phyloP scores from a whole-genome alignment of 1,140 invertebrate species.

The Penaeus vannamei region DNA sequence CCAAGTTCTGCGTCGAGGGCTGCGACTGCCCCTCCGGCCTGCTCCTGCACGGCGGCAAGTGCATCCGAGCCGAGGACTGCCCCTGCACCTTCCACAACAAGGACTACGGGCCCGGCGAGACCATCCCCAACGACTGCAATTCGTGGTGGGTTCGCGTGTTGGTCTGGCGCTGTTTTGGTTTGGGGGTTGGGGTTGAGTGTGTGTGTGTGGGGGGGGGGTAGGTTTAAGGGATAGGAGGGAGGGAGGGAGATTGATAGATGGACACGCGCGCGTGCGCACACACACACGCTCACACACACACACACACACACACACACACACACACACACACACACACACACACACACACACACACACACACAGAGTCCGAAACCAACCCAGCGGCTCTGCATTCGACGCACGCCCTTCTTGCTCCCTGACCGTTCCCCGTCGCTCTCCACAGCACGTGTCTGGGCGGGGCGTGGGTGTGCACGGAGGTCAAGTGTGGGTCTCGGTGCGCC shows the following conservation, averaged over 20 bases:
- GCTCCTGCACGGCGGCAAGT: constrained; percentile 82
- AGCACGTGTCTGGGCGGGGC: constrained; percentile 80
- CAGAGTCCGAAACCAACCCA: neutral
- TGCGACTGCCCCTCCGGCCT: constrained; percentile 87
- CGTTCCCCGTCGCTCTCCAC: neutral
- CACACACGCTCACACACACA: no score
- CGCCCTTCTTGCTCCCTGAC: no score
- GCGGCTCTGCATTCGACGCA: no score
- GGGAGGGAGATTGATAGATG: no score
- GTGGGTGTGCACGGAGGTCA: constrained; percentile 84
- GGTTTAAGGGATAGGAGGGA: no score
- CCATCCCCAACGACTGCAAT: constrained; percentile 86
- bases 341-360: no score
- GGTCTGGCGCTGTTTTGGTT: neutral
- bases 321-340: no score
- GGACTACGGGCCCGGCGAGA: constrained; percentile 81
- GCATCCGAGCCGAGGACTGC: constrained; percentile 83
- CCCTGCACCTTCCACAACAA: constrained; percentile 84
- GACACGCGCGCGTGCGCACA: no score
- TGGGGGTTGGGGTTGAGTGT: no score
- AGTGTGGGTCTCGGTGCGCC: constrained; percentile 83
- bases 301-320: no score
- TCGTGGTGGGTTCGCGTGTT: constrained; percentile 77
- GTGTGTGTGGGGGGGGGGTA: no score
- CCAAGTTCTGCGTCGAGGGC: constrained; percentile 84